Evolutionary conservation across 2,888 invertebrate genomes (phyloP).

Genomic region (Drosophila maculinotata): DNA sequence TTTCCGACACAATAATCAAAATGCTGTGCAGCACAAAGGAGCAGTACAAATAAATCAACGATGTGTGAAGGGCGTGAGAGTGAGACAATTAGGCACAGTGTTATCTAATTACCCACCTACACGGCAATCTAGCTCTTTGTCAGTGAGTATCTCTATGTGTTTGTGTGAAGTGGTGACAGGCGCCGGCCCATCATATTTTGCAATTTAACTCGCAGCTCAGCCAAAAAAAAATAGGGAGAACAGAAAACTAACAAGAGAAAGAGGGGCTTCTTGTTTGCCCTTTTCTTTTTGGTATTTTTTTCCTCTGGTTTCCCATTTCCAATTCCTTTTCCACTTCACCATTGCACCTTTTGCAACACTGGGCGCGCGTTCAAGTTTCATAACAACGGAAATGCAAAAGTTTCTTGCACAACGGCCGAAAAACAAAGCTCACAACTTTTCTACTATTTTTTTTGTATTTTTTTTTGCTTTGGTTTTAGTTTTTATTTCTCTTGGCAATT

Average conservation of each 20-base stretch:
- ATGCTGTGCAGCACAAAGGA: constrained; percentile 30
- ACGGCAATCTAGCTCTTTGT: constrained; percentile 35
- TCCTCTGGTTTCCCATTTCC: constrained; percentile 4
- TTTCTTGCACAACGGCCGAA: constrained; percentile 39
- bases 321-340: constrained; percentile 1
- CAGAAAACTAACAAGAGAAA: constrained; percentile 27
- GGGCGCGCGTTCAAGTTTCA: constrained; percentile 67
- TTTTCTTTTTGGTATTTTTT: constrained; percentile 28
- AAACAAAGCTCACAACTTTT: constrained; percentile 53
- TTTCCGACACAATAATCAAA: constrained; percentile 55
- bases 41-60: constrained; percentile 26
- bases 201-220: constrained; percentile 54
- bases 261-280: constrained; percentile 38
- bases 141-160: constrained; percentile 46
- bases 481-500: constrained; percentile 70
- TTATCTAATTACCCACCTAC: constrained; percentile 84
- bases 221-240: constrained; percentile 37
- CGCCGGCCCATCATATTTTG: constrained; percentile 82
- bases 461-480: too few species aligned
- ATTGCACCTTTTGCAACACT: constrained; percentile 45
- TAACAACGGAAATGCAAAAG: constrained; percentile 78
- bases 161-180: constrained; percentile 84
- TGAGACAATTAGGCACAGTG: constrained; percentile 82
- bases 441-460: constrained; percentile 5
- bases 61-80: constrained; percentile 55